Evolutionary conservation across 2,113 vertebrate genomes (phyloP).

Genomic region (Callithrix jacchus): DNA sequence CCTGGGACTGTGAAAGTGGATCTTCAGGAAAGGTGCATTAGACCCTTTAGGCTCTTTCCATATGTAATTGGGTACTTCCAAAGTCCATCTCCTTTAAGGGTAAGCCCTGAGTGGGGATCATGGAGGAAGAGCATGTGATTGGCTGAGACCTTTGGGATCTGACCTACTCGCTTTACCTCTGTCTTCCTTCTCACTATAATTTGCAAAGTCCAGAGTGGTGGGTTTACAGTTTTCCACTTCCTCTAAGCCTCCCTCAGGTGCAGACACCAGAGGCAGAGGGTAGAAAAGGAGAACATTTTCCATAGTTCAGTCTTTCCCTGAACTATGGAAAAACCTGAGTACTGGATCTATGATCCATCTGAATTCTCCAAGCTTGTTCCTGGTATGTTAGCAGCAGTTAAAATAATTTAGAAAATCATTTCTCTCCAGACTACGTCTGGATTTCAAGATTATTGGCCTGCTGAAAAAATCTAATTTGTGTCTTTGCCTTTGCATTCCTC

Average conservation of each 20-base stretch:
- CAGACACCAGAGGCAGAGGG: neutral
- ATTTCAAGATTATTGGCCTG: slow-evolving; percentile 4
- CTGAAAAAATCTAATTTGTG: slow-evolving; percentile 36
- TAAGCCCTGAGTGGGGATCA: neutral
- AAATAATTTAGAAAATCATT: slow-evolving; percentile 31
- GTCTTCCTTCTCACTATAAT: neutral
- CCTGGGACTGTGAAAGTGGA: neutral
- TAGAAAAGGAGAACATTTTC: neutral
- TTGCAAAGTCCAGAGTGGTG: neutral
- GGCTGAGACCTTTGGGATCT: neutral
- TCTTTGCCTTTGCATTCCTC: neutral
- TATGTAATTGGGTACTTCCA: neutral
- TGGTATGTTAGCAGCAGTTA: neutral
- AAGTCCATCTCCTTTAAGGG: neutral
- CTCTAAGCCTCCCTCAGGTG: neutral
- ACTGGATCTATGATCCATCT: neutral
- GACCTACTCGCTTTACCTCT: neutral
- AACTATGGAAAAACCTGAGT: neutral
- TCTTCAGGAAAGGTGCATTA: neutral
- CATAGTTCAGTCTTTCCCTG: neutral
- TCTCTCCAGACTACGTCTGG: neutral
- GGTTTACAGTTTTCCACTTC: neutral
- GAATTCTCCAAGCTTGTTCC: neutral
- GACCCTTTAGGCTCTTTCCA: neutral
- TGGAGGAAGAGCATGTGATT: neutral